Percentiles rank a stretch among this genome's conserved stretches.
These are phyloP conservation scores for Oryzias sinensis DNA, from an alignment of 2,797 vertebrate genomes.

Conservation along the genomic window DNA sequence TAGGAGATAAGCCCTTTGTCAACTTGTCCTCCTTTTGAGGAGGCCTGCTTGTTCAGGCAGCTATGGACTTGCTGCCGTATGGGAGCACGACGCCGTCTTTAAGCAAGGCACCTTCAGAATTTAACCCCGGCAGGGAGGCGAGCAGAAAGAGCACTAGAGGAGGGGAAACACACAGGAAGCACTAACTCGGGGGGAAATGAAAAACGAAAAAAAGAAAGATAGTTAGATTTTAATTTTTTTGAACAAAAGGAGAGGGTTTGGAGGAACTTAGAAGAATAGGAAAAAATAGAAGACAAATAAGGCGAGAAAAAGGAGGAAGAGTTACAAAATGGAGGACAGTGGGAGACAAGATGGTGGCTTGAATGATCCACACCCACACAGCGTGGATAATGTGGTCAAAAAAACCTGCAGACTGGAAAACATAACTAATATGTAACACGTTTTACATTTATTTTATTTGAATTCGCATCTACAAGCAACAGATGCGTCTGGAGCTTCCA, in stretches of 20 bases:
- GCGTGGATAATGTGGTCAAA: constrained; percentile 12
- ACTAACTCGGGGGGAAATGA: background rate
- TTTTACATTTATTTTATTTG: background rate
- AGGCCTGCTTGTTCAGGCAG: constrained; percentile 8
- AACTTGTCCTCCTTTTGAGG: constrained; percentile 17
- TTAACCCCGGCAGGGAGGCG: constrained; percentile 2
- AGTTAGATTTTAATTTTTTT: constrained; percentile 3
- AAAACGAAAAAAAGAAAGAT: constrained; percentile 5
- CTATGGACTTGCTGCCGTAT: constrained; percentile 10
- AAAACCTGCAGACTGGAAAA: background rate
- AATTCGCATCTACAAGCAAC: no score
- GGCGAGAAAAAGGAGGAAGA: constrained; percentile 49
- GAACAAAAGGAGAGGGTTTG: background rate
- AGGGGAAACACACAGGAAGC: background rate
- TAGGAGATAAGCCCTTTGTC: constrained; percentile 39
- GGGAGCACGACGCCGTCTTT: background rate
- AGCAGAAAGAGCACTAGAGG: constrained; percentile 1
- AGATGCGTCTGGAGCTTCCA: no score
- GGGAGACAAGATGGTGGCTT: constrained; percentile 78
- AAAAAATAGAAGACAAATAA: constrained; percentile 45
- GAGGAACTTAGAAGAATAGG: constrained; percentile 18
- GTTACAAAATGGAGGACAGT: constrained; percentile 83
- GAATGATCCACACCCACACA: constrained; percentile 46
- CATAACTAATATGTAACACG: background rate
- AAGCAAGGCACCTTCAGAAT: constrained; percentile 1